Evolutionary conservation across 2,113 vertebrate genomes (phyloP), one percentile per base, ranked within the genome.

Genomic region (Microtus oregoni): DNA sequence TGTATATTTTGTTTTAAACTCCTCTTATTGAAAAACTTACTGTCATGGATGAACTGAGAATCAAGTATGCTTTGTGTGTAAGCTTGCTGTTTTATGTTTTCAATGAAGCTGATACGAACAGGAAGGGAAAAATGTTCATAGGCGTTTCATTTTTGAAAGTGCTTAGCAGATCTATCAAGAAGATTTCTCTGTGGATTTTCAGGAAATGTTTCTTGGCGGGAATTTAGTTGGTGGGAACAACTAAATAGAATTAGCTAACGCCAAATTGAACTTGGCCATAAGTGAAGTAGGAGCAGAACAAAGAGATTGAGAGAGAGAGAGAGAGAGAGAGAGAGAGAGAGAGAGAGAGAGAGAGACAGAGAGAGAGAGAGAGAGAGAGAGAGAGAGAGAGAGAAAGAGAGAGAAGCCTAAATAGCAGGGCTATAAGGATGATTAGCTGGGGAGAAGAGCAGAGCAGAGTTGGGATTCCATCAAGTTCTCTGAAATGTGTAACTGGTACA

Each of bases 21-120:
- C 44, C 50, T 3, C 5, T 70, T 91, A 30, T 87, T 92, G 79
- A 87, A 83, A 78, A 70, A 68, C 28, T 55, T 65, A 50, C 22
- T 96, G 30, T 79, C 35, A 55, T 82, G 30, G 7, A 35, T 68
- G 30, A 81, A 89, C 91, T 58, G 24, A 72, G n/a, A 94, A 58
- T 47, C 2, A 0, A 65, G 28, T 79, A 89, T 90, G n/a, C 52
- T 67, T 52, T n/a, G 14, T 94, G 55, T 65, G 28, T 63, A 92
- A 90, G 61, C 20, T 79, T 95, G 44, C 11, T 32, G 2, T 90
- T 91, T 78, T 47, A 92, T 55, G 35, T 95, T 96, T 97, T 96
- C 92, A 94, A 44, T 58, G 82, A 85, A 87, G 94, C 7, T 17
- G 67, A 89, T 26, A 1, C 78, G 47, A 94, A 70, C 3, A 89